Conservation (phyloP, 2,113 vertebrate genomes). For the Pedetes capensis region DNA sequence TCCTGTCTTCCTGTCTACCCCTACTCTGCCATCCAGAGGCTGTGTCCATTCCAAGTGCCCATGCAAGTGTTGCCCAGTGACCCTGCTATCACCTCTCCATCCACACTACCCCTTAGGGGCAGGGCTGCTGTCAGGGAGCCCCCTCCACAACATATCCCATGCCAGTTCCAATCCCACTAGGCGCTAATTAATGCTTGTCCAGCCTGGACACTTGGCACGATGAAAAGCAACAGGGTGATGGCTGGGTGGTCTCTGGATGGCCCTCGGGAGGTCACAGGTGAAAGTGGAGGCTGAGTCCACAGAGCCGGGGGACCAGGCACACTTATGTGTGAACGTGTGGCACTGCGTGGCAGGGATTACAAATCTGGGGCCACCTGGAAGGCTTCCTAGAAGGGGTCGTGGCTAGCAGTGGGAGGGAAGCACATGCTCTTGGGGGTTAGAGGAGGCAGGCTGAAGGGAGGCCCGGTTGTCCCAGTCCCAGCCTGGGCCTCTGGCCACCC, state of each 20-base stretch:
- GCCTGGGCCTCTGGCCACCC: background rate
- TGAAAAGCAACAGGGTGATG: background rate
- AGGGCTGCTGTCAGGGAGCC: background rate
- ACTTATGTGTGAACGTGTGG: background rate
- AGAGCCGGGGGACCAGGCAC: fast-evolving
- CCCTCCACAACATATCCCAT: background rate
- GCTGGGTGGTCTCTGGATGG: background rate
- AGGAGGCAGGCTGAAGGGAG: background rate
- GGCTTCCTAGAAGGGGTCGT: constrained; percentile 45
- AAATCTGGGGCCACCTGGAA: background rate
- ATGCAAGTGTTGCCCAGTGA: background rate
- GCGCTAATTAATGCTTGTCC: background rate
- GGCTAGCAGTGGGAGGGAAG: background rate
- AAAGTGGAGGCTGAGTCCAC: background rate
- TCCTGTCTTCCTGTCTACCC: background rate
- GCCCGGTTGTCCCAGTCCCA: background rate
- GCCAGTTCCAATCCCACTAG: background rate
- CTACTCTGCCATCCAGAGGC: background rate
- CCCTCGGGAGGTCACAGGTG: background rate
- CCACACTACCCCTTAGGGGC: background rate
- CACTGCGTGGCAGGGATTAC: background rate
- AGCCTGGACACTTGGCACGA: background rate
- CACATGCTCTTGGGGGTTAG: background rate
- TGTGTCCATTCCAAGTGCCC: background rate
- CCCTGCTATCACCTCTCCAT: background rate